phyloP scores from a whole-genome alignment of 2,113 vertebrate genomes.

The Pelobates fuscus region DNA sequence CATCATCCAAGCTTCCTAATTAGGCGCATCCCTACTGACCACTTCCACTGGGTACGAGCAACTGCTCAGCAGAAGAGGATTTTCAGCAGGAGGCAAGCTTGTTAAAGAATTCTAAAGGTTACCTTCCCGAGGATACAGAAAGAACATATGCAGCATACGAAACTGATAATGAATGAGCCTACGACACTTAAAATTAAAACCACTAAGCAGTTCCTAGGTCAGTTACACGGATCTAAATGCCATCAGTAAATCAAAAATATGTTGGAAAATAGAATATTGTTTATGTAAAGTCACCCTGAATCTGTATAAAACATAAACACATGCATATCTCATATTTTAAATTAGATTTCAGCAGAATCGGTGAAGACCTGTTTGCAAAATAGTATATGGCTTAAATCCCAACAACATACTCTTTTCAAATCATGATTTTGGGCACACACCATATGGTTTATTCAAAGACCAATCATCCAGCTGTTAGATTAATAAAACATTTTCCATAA shows the following conservation, averaged over 20 bases:
- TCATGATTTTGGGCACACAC: too few relatives aligned
- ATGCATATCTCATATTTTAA: too few relatives aligned
- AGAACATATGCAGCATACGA: slow-evolving; percentile 33
- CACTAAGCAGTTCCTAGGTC: neutral
- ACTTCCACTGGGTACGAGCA: slow-evolving; percentile 21
- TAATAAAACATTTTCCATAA: too few relatives aligned
- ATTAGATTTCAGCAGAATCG: too few relatives aligned
- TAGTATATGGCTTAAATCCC: too few relatives aligned
- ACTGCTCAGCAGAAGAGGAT: slow-evolving; percentile 13
- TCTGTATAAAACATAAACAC: too few relatives aligned
- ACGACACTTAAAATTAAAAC: neutral
- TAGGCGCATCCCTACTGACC: slow-evolving; percentile 44
- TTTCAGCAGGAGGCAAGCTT: slow-evolving; percentile 33
- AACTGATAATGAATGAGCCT: slow-evolving; percentile 10
- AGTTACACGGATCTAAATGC: neutral
- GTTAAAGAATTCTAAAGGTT: slow-evolving; percentile 43
- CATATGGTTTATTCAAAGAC: too few relatives aligned
- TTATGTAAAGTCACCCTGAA: too few relatives aligned
- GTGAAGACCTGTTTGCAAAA: too few relatives aligned
- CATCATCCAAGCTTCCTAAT: slow-evolving; percentile 43
- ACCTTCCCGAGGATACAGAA: slow-evolving; percentile 39
- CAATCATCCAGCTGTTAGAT: too few relatives aligned
- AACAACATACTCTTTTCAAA: too few relatives aligned
- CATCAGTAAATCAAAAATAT: neutral
- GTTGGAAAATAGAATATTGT: neutral